These are phyloP conservation scores for Aphyosemion australe DNA, from an alignment of 2,113 vertebrate genomes.

Conservation along the genomic window DNA sequence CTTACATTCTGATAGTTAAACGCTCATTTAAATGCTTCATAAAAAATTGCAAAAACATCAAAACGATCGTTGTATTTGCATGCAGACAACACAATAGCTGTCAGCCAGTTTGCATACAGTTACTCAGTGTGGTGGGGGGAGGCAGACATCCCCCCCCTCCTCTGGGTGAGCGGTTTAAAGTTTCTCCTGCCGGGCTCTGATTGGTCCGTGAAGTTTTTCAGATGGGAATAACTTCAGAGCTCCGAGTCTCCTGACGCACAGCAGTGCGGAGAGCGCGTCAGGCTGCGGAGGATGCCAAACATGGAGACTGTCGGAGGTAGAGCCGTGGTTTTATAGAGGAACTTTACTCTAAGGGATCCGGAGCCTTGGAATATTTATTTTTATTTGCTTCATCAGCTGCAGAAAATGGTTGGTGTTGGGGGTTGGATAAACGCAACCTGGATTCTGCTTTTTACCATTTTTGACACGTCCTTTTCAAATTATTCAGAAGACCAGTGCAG, in stretches of 20 bases:
- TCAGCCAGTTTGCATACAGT: slow-evolving; percentile 38
- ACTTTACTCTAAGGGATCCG: not conserved
- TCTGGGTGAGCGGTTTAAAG: slow-evolving; percentile 77
- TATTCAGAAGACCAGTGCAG: slow-evolving; percentile 85
- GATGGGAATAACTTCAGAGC: slow-evolving; percentile 56
- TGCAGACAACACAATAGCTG: slow-evolving; percentile 50
- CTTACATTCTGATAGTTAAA: too few species aligned
- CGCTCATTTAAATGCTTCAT: too few species aligned
- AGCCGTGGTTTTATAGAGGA: slow-evolving; percentile 27
- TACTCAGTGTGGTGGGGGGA: slow-evolving; percentile 17
- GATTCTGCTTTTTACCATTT: slow-evolving; percentile 69
- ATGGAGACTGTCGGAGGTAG: slow-evolving; percentile 53
- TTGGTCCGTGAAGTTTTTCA: slow-evolving; percentile 70
- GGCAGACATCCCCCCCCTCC: slow-evolving; percentile 44
- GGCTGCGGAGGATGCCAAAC: slow-evolving; percentile 27
- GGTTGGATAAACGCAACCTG: slow-evolving; percentile 70
- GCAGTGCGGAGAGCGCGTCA: slow-evolving; percentile 11
- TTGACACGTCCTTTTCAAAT: slow-evolving; percentile 64
- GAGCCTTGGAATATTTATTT: slow-evolving; percentile 28
- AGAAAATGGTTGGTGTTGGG: slow-evolving; percentile 57
- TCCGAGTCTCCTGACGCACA: slow-evolving; percentile 9
- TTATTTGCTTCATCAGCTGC: not conserved
- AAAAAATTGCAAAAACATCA: too few species aligned
- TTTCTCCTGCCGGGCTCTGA: slow-evolving; percentile 66
- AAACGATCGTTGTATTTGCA: too few species aligned